Evolutionary conservation across 64 coral and sea anemone genomes (phyloP).

Genomic region (Montipora efflorescens): DNA sequence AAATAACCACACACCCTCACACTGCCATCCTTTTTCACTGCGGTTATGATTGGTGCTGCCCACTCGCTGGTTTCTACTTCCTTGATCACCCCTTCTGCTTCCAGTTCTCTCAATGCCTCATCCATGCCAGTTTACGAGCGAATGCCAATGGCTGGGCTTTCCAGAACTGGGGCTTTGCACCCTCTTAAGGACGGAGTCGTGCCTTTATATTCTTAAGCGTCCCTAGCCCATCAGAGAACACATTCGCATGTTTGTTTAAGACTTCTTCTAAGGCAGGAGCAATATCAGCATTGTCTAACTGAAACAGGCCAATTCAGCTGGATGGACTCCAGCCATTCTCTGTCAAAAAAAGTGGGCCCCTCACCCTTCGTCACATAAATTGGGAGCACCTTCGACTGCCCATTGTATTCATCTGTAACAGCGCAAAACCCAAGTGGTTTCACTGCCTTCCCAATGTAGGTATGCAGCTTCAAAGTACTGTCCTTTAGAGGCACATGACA

Average conservation of each 20-base stretch:
- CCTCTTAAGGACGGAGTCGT: neutral
- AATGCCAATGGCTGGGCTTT: neutral
- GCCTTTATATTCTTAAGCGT: conserved; percentile 4
- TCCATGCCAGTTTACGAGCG: conserved; percentile 26
- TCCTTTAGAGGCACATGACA: too few species aligned
- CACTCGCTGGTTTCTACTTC: neutral
- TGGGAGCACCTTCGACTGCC: too few species aligned
- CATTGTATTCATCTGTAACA: too few species aligned
- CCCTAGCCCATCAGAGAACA: neutral
- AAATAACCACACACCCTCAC: conserved; percentile 43
- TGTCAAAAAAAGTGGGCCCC: conserved; percentile 10
- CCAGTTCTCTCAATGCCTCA: neutral
- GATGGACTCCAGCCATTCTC: conserved; percentile 34
- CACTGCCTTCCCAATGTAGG: too few species aligned
- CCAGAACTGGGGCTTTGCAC: neutral
- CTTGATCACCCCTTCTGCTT: neutral
- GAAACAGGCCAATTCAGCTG: conserved; percentile 26
- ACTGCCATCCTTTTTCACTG: conserved; percentile 17
- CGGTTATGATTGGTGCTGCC: neutral
- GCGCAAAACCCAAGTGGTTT: too few species aligned
- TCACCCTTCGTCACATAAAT: too few species aligned
- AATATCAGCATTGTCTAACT: neutral
- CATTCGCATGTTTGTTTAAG: neutral
- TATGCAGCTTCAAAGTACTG: too few species aligned
- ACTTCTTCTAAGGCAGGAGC: neutral